Evolutionary conservation across 2,113 vertebrate species (phyloP), one percentile per base, ranked within the genome.

Genomic region (Noturus placidus): DNA sequence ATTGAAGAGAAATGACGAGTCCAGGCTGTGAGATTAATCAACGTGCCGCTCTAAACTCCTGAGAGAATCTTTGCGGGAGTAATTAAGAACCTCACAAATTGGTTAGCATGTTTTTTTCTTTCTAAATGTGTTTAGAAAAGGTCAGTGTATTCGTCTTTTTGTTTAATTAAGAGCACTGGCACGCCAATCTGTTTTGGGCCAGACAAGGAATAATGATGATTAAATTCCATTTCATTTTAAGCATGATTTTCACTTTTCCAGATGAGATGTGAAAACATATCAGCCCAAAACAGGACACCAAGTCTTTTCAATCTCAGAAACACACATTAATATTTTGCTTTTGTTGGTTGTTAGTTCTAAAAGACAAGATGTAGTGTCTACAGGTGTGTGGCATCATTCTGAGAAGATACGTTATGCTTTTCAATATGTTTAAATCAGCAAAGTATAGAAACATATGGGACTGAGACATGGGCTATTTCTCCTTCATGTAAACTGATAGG

Each of bases 141-240:
- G 92, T 92, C 90, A 91, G 90, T 90, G 84, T 88, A 74, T 80
- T 82, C 50, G 87, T 83, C 83, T 76, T 35, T 85, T 74, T 90
- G 85, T 80, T 76, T 84, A 88, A 91, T 89, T 90, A 87, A 88
- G 86, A 87, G 82, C 38, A 57, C 56, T 86, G 72, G 46, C 69
- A 46, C 63, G 25, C 76, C 82, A 82, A 57, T 82, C 83, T 87
- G 76, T 85, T 87, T 63, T 15, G 70, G 57, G 83, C 67, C 87
- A 80, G 42, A 57, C 33, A 46, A 35, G 80, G 80, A 88, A 87
- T n/a, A 65, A 78, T 13, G n/a, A 80, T 72, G 78, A 70, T 20
- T 70, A 33, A 87, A 69, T 86, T 79, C 46, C n/a, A 38, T 80
- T 82, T 82, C 38, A 22, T 59, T 82, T 61, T 25, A 11, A 13